Conservation (phyloP, 2,113 vertebrate genomes). For the Bagarius yarrelli region DNA sequence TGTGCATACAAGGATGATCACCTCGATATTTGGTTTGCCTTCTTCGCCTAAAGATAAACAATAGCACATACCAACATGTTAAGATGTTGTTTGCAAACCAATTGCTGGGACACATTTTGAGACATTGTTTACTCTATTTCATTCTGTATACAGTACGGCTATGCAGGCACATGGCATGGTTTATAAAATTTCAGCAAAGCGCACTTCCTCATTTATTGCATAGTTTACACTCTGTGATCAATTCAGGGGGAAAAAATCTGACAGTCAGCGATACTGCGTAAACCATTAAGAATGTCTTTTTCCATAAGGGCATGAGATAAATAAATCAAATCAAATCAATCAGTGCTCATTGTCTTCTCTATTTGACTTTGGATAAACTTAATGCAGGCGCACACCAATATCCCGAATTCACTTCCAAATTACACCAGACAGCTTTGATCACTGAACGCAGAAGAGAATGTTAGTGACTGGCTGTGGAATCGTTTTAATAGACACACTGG, state of each 20-base stretch:
- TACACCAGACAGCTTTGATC: background rate
- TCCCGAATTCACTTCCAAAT: constrained; percentile 2
- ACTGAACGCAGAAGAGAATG: constrained; percentile 12
- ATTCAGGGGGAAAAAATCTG: constrained; percentile 17
- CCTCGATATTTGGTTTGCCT: constrained; percentile 83
- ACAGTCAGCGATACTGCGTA: constrained; percentile 14
- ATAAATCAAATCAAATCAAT: constrained; percentile 8
- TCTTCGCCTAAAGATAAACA: constrained; percentile 76
- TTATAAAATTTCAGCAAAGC: constrained; percentile 49
- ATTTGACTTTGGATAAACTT: background rate
- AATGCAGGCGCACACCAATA: background rate
- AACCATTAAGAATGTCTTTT: constrained; percentile 25
- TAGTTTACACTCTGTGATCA: constrained; percentile 38
- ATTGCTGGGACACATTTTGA: background rate
- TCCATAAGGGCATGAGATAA: background rate
- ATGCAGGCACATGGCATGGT: constrained; percentile 50
- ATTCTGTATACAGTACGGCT: constrained; percentile 44
- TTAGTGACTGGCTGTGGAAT: background rate
- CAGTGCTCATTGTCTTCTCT: constrained; percentile 14
- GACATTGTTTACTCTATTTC: constrained; percentile 13
- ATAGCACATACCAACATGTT: constrained; percentile 9
- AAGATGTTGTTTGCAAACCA: constrained; percentile 34
- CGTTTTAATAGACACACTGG: background rate
- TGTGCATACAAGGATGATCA: constrained; percentile 88
- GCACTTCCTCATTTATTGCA: constrained; percentile 40